Evolutionary conservation across 2,113 vertebrate genomes (phyloP).

Genomic region (Dolichallabes microphthalmus): DNA sequence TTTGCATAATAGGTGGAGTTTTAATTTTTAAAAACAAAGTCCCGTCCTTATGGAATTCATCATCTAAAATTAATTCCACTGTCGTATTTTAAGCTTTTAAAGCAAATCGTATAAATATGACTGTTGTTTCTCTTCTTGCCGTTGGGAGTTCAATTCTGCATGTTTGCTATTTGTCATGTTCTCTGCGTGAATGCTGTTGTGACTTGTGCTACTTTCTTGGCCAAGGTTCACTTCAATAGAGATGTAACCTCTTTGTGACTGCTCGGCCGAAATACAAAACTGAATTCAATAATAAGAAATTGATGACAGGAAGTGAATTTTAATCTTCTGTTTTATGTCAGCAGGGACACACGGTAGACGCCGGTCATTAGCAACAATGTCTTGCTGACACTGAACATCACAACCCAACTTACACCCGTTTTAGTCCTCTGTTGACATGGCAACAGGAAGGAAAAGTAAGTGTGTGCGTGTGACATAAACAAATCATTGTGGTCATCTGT

Average conservation of each 20-base stretch:
- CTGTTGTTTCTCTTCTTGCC: not conserved
- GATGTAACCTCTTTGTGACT: not conserved
- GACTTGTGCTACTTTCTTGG: not conserved
- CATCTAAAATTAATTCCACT: not conserved
- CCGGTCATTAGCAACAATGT: conserved; percentile 31
- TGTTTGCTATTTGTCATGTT: too few species aligned
- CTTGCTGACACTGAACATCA: conserved; percentile 22
- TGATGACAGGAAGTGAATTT: not conserved
- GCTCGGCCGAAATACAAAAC: not conserved
- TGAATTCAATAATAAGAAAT: not conserved
- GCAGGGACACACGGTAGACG: conserved; percentile 21
- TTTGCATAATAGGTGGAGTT: too few species aligned
- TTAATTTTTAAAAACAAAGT: too few species aligned
- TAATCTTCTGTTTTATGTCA: conserved; percentile 7
- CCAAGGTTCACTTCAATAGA: not conserved
- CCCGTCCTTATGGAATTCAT: not conserved
- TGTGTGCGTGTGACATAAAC: not conserved
- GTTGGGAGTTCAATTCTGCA: not conserved
- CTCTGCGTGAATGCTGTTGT: not conserved
- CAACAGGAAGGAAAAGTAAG: conserved; percentile 57
- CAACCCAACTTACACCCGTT: not conserved
- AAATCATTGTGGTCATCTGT: not conserved
- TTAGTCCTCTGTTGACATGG: conserved; percentile 47
- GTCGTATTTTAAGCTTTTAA: not conserved
- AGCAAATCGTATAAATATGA: not conserved